These are phyloP conservation scores for Drosophila aldrichi DNA, from an alignment of 2,888 invertebrate genomes.

Conservation along the genomic window DNA sequence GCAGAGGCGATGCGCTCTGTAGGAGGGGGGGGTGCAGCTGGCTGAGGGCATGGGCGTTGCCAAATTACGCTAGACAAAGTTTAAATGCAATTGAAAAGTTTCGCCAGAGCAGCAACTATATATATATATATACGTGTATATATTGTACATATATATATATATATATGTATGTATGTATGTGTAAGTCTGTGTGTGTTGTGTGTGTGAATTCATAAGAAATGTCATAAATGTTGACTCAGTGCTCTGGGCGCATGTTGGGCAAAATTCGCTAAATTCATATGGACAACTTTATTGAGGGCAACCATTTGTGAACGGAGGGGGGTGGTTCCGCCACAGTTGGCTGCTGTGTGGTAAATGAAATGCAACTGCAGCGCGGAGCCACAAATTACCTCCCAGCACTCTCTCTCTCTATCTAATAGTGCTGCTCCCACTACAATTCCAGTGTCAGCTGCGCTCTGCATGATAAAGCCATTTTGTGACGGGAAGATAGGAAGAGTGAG, in stretches of 20 bases:
- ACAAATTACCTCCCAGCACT: conserved; percentile 29
- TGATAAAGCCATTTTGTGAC: conserved; percentile 33
- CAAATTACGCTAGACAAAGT: conserved; percentile 65
- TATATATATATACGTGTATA: too few species aligned
- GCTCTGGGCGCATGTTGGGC: conserved; percentile 28
- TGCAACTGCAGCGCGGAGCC: conserved; percentile 39
- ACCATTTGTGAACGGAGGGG: conserved; percentile 16
- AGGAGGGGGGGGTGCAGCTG: not conserved
- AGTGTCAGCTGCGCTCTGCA: conserved; percentile 18
- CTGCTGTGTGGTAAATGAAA: conserved; percentile 31
- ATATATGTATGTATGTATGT: not conserved
- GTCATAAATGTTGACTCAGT: conserved; percentile 67
- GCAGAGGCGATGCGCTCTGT: not conserved
- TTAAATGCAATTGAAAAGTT: conserved; percentile 76
- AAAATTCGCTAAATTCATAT: conserved; percentile 64
- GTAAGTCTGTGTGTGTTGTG: not conserved
- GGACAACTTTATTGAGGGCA: conserved; percentile 64
- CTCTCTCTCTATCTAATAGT: too few species aligned
- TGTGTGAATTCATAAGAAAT: conserved; percentile 40
- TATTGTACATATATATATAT: not conserved
- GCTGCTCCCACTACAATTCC: not conserved
- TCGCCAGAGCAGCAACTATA: conserved; percentile 27
- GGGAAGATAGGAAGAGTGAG: not conserved
- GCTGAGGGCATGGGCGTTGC: conserved; percentile 28
- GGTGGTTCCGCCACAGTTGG: not conserved